Evolutionary conservation across 1,140 invertebrate species (phyloP), one percentile per base, ranked within the genome.

Genomic region (Aphelenchoides avenae): DNA sequence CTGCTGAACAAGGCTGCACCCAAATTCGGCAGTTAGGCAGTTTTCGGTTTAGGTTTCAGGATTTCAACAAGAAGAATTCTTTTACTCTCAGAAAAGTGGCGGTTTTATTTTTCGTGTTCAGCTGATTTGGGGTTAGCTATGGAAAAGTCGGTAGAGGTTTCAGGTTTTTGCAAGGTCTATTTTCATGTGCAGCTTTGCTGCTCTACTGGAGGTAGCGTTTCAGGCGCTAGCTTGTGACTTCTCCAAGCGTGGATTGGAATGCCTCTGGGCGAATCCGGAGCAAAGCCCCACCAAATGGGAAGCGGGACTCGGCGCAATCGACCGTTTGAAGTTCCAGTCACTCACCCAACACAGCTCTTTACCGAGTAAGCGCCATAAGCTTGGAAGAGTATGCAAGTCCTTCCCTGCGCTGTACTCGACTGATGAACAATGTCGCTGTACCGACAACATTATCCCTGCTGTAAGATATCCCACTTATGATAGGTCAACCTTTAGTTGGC

Each of bases 211-310:
- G n/a, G n/a, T n/a, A n/a, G 27, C 5, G 56, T 33, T 68, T 48
- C 39, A 77, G 53, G 72, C 77, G 43, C 42, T 75, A 15, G 47
- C 37, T 18, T 75, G 72, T 48, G 61, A 61, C 33, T 75, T 75
- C 42, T 56, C 73, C 7, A 55, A 59, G 46, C 52, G 72, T n/a
- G 72, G 52, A 24, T 39, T 70, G 13, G 52, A 70, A 53, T 70
- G 68, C 36, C 39, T 49, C 44, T 70, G 71, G 71, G 66, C 67
- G 13, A 74, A 74, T 46, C 36, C 64, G 24, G 66, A 70, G 11
- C 50, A 65, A n/a, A 52, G 51, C 30, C 50, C 43, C 13, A 36
- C 43, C 7, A 36, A 61, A 24, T 75, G 72, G 72, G 58, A 67
- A 58, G 59, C 77, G 53, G 72, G 72, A 20, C 36, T 75, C 29